Evolutionary conservation across 2,888 invertebrate species (phyloP).

Genomic region (Eledone cirrhosa): DNA sequence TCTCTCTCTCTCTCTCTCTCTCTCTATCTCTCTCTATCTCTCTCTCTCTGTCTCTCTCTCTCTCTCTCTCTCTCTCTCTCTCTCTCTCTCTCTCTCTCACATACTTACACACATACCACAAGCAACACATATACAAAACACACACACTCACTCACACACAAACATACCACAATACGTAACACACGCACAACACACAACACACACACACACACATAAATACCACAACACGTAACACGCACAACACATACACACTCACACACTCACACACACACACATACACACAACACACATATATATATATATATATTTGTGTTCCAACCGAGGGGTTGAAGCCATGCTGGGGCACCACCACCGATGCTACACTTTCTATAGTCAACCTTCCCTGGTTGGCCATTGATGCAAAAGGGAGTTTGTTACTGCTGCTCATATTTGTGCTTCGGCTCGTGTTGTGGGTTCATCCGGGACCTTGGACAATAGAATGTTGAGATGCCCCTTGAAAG

Average conservation of each 20-base stretch:
- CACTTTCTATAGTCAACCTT: too few species aligned
- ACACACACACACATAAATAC: neutral
- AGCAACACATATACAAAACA: neutral
- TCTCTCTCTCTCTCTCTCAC: neutral
- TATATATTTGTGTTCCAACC: too few species aligned
- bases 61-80: neutral
- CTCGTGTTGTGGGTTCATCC: too few species aligned
- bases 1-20: neutral
- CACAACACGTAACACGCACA: neutral
- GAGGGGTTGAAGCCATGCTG: too few species aligned
- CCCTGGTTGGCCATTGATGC: too few species aligned
- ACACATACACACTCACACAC: neutral
- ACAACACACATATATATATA: too few species aligned
- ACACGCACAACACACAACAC: neutral
- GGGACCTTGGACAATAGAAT: too few species aligned
- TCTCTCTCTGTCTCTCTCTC: neutral
- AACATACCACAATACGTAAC: too few species aligned
- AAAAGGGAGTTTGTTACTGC: too few species aligned
- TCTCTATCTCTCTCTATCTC: neutral
- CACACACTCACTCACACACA: neutral
- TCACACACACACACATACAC: neutral
- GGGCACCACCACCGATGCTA: too few species aligned
- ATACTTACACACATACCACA: neutral
- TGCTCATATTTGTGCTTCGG: too few species aligned
- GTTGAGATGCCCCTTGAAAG: too few species aligned